These are phyloP conservation scores for Steinernema feltiae DNA, from an alignment of 1,140 invertebrate species.

Conservation along the genomic window DNA sequence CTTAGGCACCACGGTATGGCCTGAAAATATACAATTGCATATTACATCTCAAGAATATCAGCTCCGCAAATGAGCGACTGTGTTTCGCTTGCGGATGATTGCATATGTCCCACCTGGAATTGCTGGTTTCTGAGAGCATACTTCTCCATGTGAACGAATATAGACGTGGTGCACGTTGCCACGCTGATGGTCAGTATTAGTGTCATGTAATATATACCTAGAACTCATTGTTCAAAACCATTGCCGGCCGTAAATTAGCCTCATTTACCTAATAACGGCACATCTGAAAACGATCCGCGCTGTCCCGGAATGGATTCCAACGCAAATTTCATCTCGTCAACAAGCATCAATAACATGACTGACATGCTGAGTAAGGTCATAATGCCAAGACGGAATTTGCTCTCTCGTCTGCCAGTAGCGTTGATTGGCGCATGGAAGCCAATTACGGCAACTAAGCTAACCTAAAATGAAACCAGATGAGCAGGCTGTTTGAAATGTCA, in stretches of 20 bases:
- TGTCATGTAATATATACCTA: constrained; percentile 57
- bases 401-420: constrained; percentile 53
- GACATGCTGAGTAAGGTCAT: constrained; percentile 49
- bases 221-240: constrained; percentile 23
- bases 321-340: constrained; percentile 57
- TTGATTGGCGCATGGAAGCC: constrained; percentile 58
- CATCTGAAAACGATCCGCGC: constrained; percentile 54
- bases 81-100: not conserved
- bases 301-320: constrained; percentile 56
- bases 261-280: constrained; percentile 47
- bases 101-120: constrained; percentile 10
- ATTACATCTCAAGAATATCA: not conserved
- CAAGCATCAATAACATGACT: constrained; percentile 56
- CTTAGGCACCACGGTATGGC: constrained; percentile 48
- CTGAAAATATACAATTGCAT: constrained; percentile 29
- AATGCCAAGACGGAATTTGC: constrained; percentile 54
- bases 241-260: not conserved
- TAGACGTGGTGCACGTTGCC: constrained; percentile 54
- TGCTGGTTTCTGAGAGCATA: constrained; percentile 47
- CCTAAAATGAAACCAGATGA: not conserved
- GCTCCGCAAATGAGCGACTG: too few relatives aligned
- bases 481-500: not conserved
- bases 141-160: constrained; percentile 56
- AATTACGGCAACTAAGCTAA: constrained; percentile 50
- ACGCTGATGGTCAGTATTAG: constrained; percentile 52